These are phyloP conservation scores for Agonopterix alstromeriana DNA, from an alignment of 2,888 invertebrate genomes.

Conservation along the genomic window DNA sequence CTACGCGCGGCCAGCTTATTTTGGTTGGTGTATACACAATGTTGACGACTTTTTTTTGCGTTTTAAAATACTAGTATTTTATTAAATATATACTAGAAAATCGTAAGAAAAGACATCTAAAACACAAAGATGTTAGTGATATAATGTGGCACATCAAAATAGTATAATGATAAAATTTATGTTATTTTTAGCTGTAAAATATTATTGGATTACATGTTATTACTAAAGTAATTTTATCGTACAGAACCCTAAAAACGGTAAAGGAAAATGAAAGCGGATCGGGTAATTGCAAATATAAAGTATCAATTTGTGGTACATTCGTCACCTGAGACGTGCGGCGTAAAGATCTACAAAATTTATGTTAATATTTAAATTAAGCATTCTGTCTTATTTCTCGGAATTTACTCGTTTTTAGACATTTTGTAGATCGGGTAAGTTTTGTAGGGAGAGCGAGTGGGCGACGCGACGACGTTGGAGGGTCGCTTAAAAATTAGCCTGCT, in stretches of 20 bases:
- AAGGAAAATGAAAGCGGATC: conserved; percentile 18
- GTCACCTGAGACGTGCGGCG: conserved; percentile 32
- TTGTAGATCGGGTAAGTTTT: conserved; percentile 7
- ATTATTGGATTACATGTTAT: no score
- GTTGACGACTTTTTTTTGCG: no score
- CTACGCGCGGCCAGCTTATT: no score
- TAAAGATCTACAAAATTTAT: conserved; percentile 24
- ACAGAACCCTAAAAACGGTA: background rate
- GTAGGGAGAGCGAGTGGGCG: conserved; percentile 4
- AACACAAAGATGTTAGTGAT: no score
- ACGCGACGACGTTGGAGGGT: conserved; percentile 1
- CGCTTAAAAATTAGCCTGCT: conserved; percentile 7
- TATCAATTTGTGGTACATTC: conserved; percentile 30
- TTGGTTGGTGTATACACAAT: no score
- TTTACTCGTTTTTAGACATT: background rate
- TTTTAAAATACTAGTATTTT: no score
- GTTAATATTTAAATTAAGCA: conserved; percentile 33
- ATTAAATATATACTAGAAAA: no score
- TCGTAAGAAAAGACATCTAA: no score
- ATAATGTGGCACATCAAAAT: no score
- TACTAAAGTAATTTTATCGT: no score
- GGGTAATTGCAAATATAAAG: conserved; percentile 30
- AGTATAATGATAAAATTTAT: no score
- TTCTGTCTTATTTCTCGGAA: conserved; percentile 9
- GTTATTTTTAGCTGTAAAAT: no score